Percentiles rank a stretch among this genome's conserved stretches.
Conservation (phyloP, 2,888 invertebrate species). For the Drosophila koepferae region DNA sequence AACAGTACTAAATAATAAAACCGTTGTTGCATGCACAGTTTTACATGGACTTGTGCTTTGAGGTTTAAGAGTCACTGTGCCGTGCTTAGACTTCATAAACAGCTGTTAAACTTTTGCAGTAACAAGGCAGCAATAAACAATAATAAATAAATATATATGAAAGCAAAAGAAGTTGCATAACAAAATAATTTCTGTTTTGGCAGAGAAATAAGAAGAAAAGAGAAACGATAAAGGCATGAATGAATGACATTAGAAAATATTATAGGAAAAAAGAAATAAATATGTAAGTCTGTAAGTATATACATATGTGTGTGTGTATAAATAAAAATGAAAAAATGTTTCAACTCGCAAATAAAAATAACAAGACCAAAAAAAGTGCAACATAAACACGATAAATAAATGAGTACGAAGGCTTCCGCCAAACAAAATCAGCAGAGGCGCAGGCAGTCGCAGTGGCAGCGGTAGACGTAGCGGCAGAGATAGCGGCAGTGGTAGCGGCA, state of each 20-base stretch:
- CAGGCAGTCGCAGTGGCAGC: conserved; percentile 25
- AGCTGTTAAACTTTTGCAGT: conserved; percentile 27
- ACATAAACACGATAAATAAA: conserved; percentile 64
- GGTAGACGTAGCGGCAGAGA: conserved; percentile 30
- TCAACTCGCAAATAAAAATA: conserved; percentile 58
- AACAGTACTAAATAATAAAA: background rate
- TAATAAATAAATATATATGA: conserved; percentile 17
- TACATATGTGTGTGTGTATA: conserved; percentile 8
- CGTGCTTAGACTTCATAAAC: conserved; percentile 16
- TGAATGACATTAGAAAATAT: conserved; percentile 40
- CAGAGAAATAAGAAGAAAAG: conserved; percentile 14
- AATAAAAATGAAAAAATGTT: conserved; percentile 47
- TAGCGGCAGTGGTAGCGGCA: conserved; percentile 29
- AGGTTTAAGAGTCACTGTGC: conserved; percentile 24
- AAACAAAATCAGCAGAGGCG: conserved; percentile 51
- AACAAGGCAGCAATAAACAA: conserved; percentile 20
- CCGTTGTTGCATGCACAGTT: background rate
- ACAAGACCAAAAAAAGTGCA: conserved; percentile 27
- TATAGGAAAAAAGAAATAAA: conserved; percentile 36
- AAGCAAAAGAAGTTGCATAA: conserved; percentile 53
- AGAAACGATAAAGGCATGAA: conserved; percentile 23
- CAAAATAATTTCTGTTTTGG: conserved; percentile 8
- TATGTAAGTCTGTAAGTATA: conserved; percentile 11
- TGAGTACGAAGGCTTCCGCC: conserved; percentile 66
- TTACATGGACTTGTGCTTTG: background rate